Evolutionary conservation across 1,140 invertebrate genomes (phyloP), one percentile per base, ranked within the genome.

Genomic region (Drosophila micromelanica): DNA sequence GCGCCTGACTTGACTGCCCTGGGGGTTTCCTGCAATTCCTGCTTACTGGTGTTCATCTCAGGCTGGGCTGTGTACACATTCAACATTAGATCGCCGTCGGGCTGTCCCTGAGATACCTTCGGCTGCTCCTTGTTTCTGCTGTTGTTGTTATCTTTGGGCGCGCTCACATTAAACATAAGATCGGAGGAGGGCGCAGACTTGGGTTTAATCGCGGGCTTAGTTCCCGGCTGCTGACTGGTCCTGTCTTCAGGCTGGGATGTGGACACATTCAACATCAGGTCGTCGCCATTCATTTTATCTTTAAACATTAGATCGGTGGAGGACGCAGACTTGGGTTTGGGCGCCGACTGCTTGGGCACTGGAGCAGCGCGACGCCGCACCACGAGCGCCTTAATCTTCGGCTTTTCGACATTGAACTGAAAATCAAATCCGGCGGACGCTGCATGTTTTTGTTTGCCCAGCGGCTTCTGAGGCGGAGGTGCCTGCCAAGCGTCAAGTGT

Each of bases 311-410:
- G 12, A 12, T 73, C 68, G 0, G 5, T 70, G 1, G 13, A 7
- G 0, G 13, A 13, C 8, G 12, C 38, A 27, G 37, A 38, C 40
- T 7, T 2, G 30, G 55, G 8, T 11, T 5, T 17, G 27, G 40
- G 1, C 3, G 40, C 37, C 6, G 15, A 17, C 12, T 38, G 5
- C 8, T 65, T 57, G 2, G 32, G 5, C 17, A 45, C 8, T 32
- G 65, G 51, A 3, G 38, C 69, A 3, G 43, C 59, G 13, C 73
- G 77, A 43, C 75, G 74, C 0, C 90, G 76, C 57, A 91, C 64
- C 11, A 86, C 90, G 45, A 86, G 56, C 0, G 90, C 90, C 51
- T 90, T 91, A 0, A 89, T 67, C 56, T 91, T 91, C 0, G 87
- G 86, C 32, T 81, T 74, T 0, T 80, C 80, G 6, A 38, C 70